phyloP scores from a whole-genome alignment of 1,140 invertebrate genomes.

The Lucilia sericata region DNA sequence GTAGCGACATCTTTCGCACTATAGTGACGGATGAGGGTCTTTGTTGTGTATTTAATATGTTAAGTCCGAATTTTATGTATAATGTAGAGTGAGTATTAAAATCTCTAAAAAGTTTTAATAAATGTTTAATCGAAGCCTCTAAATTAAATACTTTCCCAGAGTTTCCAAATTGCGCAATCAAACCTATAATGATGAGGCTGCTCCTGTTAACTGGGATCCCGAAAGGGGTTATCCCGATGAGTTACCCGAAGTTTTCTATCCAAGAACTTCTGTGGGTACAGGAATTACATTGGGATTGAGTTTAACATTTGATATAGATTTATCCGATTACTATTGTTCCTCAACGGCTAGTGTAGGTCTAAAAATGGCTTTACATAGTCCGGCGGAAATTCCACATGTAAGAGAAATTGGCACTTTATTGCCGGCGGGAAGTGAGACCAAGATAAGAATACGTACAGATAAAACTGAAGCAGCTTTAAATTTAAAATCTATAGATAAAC shows the following conservation, averaged over 20 bases:
- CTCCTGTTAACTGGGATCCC: slow-evolving; percentile 78
- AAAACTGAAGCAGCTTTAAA: slow-evolving; percentile 73
- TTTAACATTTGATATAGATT: slow-evolving; percentile 76
- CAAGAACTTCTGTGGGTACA: slow-evolving; percentile 72
- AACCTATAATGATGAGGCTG: slow-evolving; percentile 10
- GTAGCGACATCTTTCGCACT: slow-evolving; percentile 78
- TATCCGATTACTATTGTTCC: slow-evolving; percentile 81
- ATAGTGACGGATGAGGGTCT: slow-evolving; percentile 84
- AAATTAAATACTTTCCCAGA: background rate
- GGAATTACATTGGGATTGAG: slow-evolving; percentile 78
- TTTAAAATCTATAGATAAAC: slow-evolving; percentile 72
- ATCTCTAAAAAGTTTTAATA: background rate
- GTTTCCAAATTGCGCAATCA: background rate
- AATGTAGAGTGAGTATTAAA: slow-evolving; percentile 53
- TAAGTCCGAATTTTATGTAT: slow-evolving; percentile 76
- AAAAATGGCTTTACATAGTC: slow-evolving; percentile 78
- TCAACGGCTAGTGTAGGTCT: slow-evolving; percentile 81
- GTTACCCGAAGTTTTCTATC: slow-evolving; percentile 71
- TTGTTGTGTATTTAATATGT: slow-evolving; percentile 84
- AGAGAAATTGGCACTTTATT: slow-evolving; percentile 77
- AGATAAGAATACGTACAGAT: slow-evolving; percentile 74
- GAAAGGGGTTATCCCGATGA: slow-evolving; percentile 75
- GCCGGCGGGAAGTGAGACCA: slow-evolving; percentile 75
- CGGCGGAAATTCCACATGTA: slow-evolving; percentile 81
- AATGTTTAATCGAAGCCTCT: no score